Evolutionary conservation across 2,888 invertebrate genomes (phyloP), one percentile per base, ranked within the genome.

Genomic region (Subacronicta megacephala): DNA sequence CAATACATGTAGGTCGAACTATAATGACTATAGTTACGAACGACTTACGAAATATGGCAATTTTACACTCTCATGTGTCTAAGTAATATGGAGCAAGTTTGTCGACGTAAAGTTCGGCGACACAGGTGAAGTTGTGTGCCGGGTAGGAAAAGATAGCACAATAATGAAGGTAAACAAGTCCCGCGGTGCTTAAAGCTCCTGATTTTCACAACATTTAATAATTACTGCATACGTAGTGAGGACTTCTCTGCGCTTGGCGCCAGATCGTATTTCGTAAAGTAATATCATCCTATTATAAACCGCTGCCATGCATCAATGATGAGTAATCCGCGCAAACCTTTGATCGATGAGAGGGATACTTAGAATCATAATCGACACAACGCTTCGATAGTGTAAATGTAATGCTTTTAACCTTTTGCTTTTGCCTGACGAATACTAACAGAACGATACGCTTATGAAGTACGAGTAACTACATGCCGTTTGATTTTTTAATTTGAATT

Each of bases 241-340:
- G 63, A 40, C 41, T 55, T 40, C 42, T 36, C 23, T 7, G 58
- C 62, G 64, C 50, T 64, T 70, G 85, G 83, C 86, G 88, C 85
- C 85, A 61, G 75, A 72, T 88, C 82, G 62, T 78, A 70, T 89
- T 86, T 81, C 87, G 78, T 65, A 58, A 53, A 52, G 45, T 52
- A 46, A 61, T 57, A 66, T n/a, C 52, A 54, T 62, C 75, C 69
- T 77, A 78, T 79, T 79, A 73, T 66, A 73, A 71, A 71, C 74
- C 75, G 66, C 75, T 76, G 77, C 76, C 80, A 75, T 75, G 79
- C 79, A 81, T 82, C 75, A 75, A 72, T 76, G 77, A 70, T 70
- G 65, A 67, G 83, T 84, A 82, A 85, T 79, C 65, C 72, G 56
- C 61, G 63, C 62, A 73, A 74, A 68, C 70, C 57, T 72, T 65